Conservation (phyloP, 2,797 vertebrate genomes). For the Chelon auratus region DNA sequence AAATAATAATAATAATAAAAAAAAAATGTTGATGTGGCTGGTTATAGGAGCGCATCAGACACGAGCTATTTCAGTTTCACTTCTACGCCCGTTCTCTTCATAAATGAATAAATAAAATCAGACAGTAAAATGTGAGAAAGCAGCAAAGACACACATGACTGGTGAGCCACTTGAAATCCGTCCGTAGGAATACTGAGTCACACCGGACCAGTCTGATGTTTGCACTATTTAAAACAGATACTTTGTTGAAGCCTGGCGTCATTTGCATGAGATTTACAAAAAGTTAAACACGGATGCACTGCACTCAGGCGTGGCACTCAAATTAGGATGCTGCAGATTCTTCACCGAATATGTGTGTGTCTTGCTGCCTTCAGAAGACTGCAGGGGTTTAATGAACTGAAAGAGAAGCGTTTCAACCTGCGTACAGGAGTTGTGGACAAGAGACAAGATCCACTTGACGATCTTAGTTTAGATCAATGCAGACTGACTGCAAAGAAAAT, state of each 20-base stretch:
- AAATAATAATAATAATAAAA: neutral
- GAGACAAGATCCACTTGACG: slow-evolving; percentile 1
- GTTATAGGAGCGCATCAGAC: neutral
- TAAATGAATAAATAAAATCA: slow-evolving; percentile 4
- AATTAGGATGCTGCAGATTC: neutral
- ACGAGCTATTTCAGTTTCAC: neutral
- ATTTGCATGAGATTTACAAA: slow-evolving; percentile 8
- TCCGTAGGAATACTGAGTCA: slow-evolving; percentile 17
- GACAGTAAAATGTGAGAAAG: slow-evolving; percentile 20
- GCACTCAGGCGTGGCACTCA: neutral
- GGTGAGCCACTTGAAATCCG: slow-evolving; percentile 4
- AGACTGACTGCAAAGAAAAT: slow-evolving; percentile 5
- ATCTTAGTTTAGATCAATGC: slow-evolving; percentile 22
- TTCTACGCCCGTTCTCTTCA: slow-evolving; percentile 6
- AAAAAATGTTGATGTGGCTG: slow-evolving; percentile 2
- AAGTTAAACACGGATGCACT: slow-evolving; percentile 1
- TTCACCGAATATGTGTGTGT: neutral
- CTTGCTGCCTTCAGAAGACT: neutral
- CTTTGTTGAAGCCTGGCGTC: neutral
- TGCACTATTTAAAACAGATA: neutral
- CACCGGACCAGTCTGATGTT: neutral
- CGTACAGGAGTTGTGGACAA: neutral
- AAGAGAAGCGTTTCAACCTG: neutral
- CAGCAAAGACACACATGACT: slow-evolving; percentile 6
- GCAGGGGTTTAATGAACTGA: slow-evolving; percentile 8